Base-by-base conservation (phyloP, 1,140 invertebrate genomes). In the Ceratina japonica region DNA sequence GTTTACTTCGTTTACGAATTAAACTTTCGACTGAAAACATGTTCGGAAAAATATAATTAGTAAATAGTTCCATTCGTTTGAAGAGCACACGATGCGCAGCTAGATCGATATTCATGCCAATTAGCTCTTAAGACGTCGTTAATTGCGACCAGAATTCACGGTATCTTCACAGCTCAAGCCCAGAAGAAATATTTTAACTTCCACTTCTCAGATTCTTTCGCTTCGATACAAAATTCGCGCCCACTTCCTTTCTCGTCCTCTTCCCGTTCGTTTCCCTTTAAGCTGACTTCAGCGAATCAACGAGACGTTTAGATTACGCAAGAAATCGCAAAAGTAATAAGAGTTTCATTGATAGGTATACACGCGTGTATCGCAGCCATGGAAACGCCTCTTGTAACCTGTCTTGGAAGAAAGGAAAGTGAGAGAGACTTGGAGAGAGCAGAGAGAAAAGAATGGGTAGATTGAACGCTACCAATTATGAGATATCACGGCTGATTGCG, bases 381-480 rank as follows among this genome's bases (percentile, higher is more conserved):
- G 87, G 88, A 84, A 89, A 89, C 88, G 82, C 82, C 79, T 72
- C 66, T 74, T 31, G 51, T 52, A 52, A 74, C 54, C 31, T 44
- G 31, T 71, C 54, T 49, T 64, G 31, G 85, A 69, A 80, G 72
- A 80, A 64, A 82, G 76, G 83, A 61, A 75, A 59, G 20, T 15
- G 15, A 59, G 56, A 31, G 66, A 37, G 51, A 79, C 3, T 31
- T 13, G 24, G 37, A 20, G 13, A 56, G 7, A 62, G 37, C 69
- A 74, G 15, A 66, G 27, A 75, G 24, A 64, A 56, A 69, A 75
- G 56, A 65, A 69, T 82, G 81, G 83, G 68, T 22, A 56, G 61
- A 80, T 84, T 77, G 84, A 87, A 87, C 83, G 86, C 88, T 89
- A 87, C 86, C 88, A 89, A 89, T 88, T 89, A 89, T 87, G 84